phyloP scores from a whole-genome alignment of 2,888 invertebrate genomes.

The Argynnis bischoffii region DNA sequence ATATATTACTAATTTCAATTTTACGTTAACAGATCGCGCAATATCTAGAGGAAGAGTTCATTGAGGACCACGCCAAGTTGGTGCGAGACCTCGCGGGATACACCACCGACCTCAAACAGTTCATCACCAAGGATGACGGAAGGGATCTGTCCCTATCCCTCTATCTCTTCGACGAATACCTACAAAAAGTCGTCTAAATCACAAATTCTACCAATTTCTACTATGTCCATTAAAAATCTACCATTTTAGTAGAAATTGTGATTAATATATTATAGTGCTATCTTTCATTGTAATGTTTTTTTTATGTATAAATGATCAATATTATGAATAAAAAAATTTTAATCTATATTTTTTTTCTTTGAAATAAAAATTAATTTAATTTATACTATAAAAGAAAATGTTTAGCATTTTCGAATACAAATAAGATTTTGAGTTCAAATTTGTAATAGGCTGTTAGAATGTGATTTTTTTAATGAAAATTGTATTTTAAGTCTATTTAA shows the following conservation, averaged over 20 bases:
- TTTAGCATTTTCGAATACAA: constrained; percentile 6
- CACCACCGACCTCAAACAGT: constrained; percentile 86
- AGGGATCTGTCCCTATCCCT: constrained; percentile 85
- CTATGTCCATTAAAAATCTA: constrained; percentile 5
- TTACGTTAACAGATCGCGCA: constrained; percentile 81
- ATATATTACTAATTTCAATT: constrained; percentile 6
- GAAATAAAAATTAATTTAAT: no score
- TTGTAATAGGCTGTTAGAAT: constrained; percentile 32
- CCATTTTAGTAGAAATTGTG: constrained; percentile 25
- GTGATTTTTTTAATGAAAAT: constrained; percentile 36
- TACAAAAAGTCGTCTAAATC: constrained; percentile 66
- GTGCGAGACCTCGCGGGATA: constrained; percentile 89
- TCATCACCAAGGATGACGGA: constrained; percentile 78
- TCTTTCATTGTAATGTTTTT: no score
- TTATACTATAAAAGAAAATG: no score
- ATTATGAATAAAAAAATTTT: no score
- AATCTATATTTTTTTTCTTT: no score
- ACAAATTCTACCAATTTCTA: constrained; percentile 12
- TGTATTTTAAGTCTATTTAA: constrained; percentile 33
- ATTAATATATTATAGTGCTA: constrained; percentile 14
- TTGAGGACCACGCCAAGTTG: constrained; percentile 85
- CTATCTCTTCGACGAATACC: constrained; percentile 89
- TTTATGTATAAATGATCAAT: no score
- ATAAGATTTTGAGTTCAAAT: constrained; percentile 21
- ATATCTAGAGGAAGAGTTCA: constrained; percentile 89